Base-by-base conservation (phyloP, 2,797 vertebrate species). In the Hozukius guyotensis region DNA sequence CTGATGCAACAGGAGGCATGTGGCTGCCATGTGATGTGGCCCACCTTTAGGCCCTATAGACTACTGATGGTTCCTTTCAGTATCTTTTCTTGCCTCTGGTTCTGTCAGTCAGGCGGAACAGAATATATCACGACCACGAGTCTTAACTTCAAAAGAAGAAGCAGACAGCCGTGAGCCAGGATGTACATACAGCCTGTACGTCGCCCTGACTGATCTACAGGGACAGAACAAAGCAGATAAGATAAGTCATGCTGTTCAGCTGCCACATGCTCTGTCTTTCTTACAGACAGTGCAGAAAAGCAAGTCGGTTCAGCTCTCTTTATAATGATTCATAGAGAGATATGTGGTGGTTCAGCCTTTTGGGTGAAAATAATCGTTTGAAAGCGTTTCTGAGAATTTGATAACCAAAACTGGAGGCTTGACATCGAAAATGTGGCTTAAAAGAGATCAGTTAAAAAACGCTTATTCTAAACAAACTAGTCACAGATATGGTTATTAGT, bases 221-320 rank as follows among this genome's bases (percentile, higher is more conserved):
- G 38, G 53, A 72, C 66, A 75, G 27, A 89, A 74, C 70, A 78
- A 60, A 84, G 61, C 67, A 77, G 75, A 82, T 80, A 29, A 78
- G 72, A 69, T 65, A 49, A 80, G 53, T 38, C 29, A 6, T 10
- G 55, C 7, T 32, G 53, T 32, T 80, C 52, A 27, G 32, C 52
- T 68, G 52, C 75, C 65, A 76, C 61, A 20, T 75, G 32, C 13
- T 71, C 49, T 55, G 78, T 66, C 11, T 63, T 60, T 56, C 16
- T 4, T 22, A 38, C 2, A 6, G 3, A 56, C 14, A 16, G 24
- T 32, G 72, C 22, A 20, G 18, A 57, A 66, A 34, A 56, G 13
- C 5, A 20, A 18, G 38, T 13, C 9, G 2, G 10, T 34, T 59
- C 22, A 67, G 38, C 5, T 62, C 22, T 8, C 24, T 55, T 29